Evolutionary conservation across 2,797 vertebrate genomes (phyloP).

Genomic region (Dryobates pubescens): DNA sequence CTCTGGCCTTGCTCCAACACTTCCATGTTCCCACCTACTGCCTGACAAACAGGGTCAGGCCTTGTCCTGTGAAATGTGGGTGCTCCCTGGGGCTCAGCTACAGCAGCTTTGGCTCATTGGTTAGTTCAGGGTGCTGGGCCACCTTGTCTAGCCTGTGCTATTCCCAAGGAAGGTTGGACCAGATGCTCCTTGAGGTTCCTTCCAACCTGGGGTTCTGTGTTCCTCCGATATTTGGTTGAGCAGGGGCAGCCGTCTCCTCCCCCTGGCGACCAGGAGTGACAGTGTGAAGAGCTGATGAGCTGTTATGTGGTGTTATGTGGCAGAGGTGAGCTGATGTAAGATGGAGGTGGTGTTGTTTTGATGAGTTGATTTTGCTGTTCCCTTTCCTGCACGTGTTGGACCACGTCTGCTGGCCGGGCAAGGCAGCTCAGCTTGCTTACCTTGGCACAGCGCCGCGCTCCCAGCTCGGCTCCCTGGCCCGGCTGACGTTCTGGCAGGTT

Average conservation of each 20-base stretch:
- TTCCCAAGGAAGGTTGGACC: not conserved
- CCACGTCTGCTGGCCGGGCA: not conserved
- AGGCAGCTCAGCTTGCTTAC: not conserved
- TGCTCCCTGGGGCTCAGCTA: not conserved
- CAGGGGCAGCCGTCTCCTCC: not conserved
- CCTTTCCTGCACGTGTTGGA: not conserved
- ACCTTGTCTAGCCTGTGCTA: not conserved
- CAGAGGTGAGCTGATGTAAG: not conserved
- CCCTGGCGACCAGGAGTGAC: rapidly evolving
- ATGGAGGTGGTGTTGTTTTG: not conserved
- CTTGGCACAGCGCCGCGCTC: rapidly evolving
- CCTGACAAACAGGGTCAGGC: not conserved
- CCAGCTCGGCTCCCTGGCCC: rapidly evolving
- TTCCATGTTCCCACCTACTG: not conserved
- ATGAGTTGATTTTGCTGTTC: not conserved
- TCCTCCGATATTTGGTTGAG: not conserved
- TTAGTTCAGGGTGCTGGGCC: not conserved
- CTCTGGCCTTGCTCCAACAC: too few species aligned
- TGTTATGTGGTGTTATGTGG: not conserved
- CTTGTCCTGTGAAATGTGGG: not conserved
- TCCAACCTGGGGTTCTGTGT: too few species aligned
- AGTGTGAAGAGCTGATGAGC: not conserved
- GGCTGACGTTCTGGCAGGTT: not conserved
- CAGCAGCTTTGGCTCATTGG: not conserved
- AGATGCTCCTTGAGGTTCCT: not conserved